These are phyloP conservation scores for Biston betularia DNA, from an alignment of 2,888 invertebrate genomes.

Conservation along the genomic window DNA sequence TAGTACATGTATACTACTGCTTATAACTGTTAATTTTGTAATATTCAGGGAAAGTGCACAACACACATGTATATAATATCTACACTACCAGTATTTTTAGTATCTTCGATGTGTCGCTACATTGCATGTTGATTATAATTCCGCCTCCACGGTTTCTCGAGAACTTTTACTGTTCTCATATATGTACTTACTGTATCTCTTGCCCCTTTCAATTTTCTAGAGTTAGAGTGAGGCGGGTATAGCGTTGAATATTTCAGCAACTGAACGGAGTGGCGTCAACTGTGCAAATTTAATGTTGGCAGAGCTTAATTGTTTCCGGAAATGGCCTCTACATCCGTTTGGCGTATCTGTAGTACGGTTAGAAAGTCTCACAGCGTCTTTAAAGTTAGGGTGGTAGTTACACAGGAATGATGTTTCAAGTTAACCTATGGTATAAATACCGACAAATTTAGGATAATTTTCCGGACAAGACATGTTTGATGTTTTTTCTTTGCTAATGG, in stretches of 20 bases:
- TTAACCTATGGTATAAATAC: too few species aligned
- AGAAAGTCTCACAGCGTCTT: slow-evolving; percentile 12
- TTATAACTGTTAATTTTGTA: background rate
- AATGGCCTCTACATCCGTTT: slow-evolving; percentile 46
- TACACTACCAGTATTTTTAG: background rate
- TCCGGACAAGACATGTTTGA: too few species aligned
- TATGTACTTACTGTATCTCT: slow-evolving; percentile 21
- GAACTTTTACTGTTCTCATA: slow-evolving; percentile 31
- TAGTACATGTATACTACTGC: too few species aligned
- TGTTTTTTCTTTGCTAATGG: too few species aligned
- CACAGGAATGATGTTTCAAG: background rate
- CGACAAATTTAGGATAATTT: background rate
- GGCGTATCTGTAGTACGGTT: slow-evolving; percentile 15
- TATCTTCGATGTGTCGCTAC: background rate
- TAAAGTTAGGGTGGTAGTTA: background rate
- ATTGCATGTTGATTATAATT: slow-evolving; percentile 2
- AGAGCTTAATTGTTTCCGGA: slow-evolving; percentile 60
- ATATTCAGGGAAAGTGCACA: background rate
- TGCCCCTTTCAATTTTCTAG: slow-evolving; percentile 38
- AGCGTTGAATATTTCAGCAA: slow-evolving; percentile 53
- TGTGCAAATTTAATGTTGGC: slow-evolving; percentile 59
- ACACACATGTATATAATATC: background rate
- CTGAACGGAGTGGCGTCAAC: slow-evolving; percentile 49
- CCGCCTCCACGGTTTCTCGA: slow-evolving; percentile 19
- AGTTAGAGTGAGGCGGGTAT: slow-evolving; percentile 36